Conservation (phyloP, 2,797 vertebrate species). For the Leuciscus waleckii region DNA sequence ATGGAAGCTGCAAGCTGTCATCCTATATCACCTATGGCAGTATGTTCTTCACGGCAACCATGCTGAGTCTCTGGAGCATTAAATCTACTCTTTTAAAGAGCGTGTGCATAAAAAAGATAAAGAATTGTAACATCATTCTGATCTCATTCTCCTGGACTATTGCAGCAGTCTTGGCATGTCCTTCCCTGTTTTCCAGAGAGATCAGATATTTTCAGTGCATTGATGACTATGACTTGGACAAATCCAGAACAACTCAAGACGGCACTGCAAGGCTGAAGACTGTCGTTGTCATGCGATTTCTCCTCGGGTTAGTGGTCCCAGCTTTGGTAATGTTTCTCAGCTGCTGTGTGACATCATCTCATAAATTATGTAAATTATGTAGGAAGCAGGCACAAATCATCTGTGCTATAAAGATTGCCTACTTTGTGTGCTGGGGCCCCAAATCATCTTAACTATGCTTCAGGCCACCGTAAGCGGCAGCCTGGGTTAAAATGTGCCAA, state of each 20-base stretch:
- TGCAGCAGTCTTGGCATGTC: constrained; percentile 72
- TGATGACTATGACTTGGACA: constrained; percentile 74
- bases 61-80: constrained; percentile 77
- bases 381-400: constrained; percentile 76
- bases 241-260: not conserved
- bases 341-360: constrained; percentile 56
- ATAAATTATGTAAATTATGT: constrained; percentile 3
- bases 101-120: constrained; percentile 66
- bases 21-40: constrained; percentile 78
- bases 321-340: constrained; percentile 71
- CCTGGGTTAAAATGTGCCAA: not conserved
- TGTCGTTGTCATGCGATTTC: constrained; percentile 72
- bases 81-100: constrained; percentile 70
- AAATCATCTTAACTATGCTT: constrained; percentile 38
- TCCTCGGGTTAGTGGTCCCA: constrained; percentile 75
- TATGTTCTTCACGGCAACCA: constrained; percentile 80
- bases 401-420: constrained; percentile 75
- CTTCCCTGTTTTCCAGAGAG: constrained; percentile 78
- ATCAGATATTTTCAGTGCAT: constrained; percentile 68
- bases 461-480: not conserved
- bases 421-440: constrained; percentile 86
- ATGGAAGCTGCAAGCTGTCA: constrained; percentile 79
- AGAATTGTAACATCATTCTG: constrained; percentile 63
- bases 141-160: constrained; percentile 68
- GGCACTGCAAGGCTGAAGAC: not conserved